Base-by-base conservation (phyloP, 2,888 invertebrate genomes). In the Apotomis capreana region DNA sequence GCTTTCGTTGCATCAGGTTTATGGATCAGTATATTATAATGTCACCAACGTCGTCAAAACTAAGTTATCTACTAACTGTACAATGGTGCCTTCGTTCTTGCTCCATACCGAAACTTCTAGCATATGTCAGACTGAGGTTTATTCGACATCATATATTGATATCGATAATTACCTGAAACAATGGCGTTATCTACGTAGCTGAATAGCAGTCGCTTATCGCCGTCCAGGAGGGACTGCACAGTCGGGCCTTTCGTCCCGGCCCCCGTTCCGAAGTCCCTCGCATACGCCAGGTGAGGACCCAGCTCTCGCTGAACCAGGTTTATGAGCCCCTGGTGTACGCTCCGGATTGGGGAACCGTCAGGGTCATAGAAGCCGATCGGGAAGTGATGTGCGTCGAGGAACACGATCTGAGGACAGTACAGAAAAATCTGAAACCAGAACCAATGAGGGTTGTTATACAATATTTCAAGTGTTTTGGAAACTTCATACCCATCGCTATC, bases 301-400 rank as follows among this genome's bases (percentile, higher is more conserved):
- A 96, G 86, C 80, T 95, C 95, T 46, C 91, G 84, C 74, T 93
- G 88, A 2, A 96, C 84, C 61, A 95, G 85, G 54, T 92, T 87
- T n/a, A 95, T 85, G 0, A 96, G 85, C 12, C 94, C 92, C 8
- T 86, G 85, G 81, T 95, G 95, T 3, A 94, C 92, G 12, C 82
- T 81, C 0, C 89, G 84, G 36, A 93, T 89, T 0, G 94, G 92
- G 0, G 90, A 83, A 51, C 91, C 91, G 67, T 91, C 86, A 0
- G 84, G 80, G 44, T 90, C 83, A 77, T 93, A 92, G 77, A 95
- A 95, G 3, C 95, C 95, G 15, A 95, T 90, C 0, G 97, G 97
- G 86, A 97, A 97, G 74, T 97, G 95, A 80, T 97, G 97, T 60
- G 98, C 96, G 81, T 98, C 97, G 63, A 98, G 87, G 74, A 98